Conservation (phyloP, 2,113 vertebrate genomes). For the Amphiprion percula region DNA sequence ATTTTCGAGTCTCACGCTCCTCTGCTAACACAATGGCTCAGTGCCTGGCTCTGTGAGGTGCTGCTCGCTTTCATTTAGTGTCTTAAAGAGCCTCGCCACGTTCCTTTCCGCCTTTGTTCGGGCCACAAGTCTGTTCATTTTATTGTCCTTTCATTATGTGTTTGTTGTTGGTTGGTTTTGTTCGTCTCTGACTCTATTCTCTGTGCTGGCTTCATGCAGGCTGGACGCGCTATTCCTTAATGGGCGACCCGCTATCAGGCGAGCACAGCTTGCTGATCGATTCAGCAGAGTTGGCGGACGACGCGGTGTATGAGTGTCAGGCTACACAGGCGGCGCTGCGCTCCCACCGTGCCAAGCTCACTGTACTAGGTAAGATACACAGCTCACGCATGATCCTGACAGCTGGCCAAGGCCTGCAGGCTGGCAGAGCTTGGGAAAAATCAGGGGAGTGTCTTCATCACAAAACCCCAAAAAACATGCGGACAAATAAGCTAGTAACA, state of each 20-base stretch:
- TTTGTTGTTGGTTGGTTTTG: slow-evolving; percentile 66
- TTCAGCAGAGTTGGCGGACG: slow-evolving; percentile 88
- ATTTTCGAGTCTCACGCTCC: slow-evolving; percentile 50
- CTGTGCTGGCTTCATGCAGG: slow-evolving; percentile 81
- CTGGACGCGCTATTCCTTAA: slow-evolving; percentile 92
- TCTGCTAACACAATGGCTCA: slow-evolving; percentile 46
- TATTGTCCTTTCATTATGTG: slow-evolving; percentile 62
- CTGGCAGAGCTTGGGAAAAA: slow-evolving; percentile 58
- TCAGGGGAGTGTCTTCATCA: slow-evolving; percentile 66
- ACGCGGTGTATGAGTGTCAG: slow-evolving; percentile 93
- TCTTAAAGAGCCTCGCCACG: slow-evolving; percentile 63
- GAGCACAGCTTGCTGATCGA: slow-evolving; percentile 92
- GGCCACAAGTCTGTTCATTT: slow-evolving; percentile 65
- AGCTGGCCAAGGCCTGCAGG: slow-evolving; percentile 59
- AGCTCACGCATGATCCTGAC: slow-evolving; percentile 73
- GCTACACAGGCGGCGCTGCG: slow-evolving; percentile 91
- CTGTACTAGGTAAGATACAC: slow-evolving; percentile 88
- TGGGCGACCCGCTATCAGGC: slow-evolving; percentile 87
- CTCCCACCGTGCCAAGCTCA: slow-evolving; percentile 90
- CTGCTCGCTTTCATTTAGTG: slow-evolving; percentile 65
- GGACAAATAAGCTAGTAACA: slow-evolving; percentile 22
- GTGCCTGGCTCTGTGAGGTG: slow-evolving; percentile 56
- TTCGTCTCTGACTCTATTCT: slow-evolving; percentile 66
- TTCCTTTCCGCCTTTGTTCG: slow-evolving; percentile 65
- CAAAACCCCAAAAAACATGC: slow-evolving; percentile 17